Evolutionary conservation across 2,888 invertebrate species (phyloP).

Genomic region (Eristalis tenax): DNA sequence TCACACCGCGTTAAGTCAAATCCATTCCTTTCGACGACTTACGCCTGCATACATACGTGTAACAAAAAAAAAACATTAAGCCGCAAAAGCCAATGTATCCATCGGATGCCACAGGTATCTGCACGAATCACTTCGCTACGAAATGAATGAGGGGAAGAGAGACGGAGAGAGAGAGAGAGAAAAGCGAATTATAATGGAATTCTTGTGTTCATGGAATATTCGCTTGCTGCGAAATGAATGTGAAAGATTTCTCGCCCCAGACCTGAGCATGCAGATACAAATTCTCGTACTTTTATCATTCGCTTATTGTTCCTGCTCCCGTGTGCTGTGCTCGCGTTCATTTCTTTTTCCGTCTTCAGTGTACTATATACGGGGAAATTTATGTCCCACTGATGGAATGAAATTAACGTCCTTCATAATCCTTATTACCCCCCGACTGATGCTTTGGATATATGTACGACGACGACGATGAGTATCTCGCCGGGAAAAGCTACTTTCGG

Average conservation of each 20-base stretch:
- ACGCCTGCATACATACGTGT: not conserved
- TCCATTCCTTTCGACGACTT: not conserved
- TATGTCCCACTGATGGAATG: constrained; percentile 54
- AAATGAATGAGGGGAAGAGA: not conserved
- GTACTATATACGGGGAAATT: constrained; percentile 13
- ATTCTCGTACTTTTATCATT: constrained; percentile 24
- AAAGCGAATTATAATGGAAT: constrained; percentile 47
- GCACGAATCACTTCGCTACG: not conserved
- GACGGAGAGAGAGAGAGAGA: not conserved
- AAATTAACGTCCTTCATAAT: constrained; percentile 56
- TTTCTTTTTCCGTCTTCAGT: constrained; percentile 1
- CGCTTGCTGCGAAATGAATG: constrained; percentile 17
- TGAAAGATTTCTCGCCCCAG: constrained; percentile 25
- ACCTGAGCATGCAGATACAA: not conserved
- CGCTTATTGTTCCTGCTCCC: constrained; percentile 7
- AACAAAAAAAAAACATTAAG: not conserved
- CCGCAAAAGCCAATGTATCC: not conserved
- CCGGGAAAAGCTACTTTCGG: constrained; percentile 33
- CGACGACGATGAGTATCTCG: constrained; percentile 6
- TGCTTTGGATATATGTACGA: not conserved
- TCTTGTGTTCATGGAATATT: constrained; percentile 45
- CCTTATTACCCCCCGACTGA: constrained; percentile 42
- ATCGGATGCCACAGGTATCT: not conserved
- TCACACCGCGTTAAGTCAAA: no score
- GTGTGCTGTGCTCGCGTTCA: not conserved